Percentiles rank a stretch among this genome's conserved stretches.
Conservation (phyloP, 2,888 invertebrate genomes). For the Andricus curvator region DNA sequence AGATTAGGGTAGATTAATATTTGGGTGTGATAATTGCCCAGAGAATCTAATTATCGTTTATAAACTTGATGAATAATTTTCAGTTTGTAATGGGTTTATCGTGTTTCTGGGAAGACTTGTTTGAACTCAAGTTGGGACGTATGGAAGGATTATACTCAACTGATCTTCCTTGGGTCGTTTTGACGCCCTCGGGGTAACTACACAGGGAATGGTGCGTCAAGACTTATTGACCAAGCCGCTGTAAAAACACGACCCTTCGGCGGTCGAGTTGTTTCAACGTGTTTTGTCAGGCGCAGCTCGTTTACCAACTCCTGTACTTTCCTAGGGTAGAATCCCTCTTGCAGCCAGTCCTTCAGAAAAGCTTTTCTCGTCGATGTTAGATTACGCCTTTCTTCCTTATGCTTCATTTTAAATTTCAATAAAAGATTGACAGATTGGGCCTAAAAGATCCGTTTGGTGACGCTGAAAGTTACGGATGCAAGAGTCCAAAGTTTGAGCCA, state of each 20-base stretch:
- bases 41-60: background rate
- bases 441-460: too few species aligned
- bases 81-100: conserved; percentile 24
- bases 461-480: too few species aligned
- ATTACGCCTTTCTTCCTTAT: conserved; percentile 12
- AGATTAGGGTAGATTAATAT: background rate
- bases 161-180: conserved; percentile 43
- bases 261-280: conserved; percentile 68
- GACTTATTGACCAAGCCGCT: conserved; percentile 60
- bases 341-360: conserved; percentile 10
- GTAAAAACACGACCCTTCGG: conserved; percentile 69
- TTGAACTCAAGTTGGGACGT: conserved; percentile 7
- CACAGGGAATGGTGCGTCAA: conserved; percentile 28
- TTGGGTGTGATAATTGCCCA: background rate
- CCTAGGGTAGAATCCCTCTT: conserved; percentile 28
- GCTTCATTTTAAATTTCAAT: conserved; percentile 3
- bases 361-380: conserved; percentile 14
- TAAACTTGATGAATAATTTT: conserved; percentile 1
- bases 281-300: conserved; percentile 66
- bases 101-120: background rate
- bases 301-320: conserved; percentile 54
- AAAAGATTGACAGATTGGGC: background rate
- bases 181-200: conserved; percentile 34
- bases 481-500: too few species aligned
- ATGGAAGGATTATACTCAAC: conserved; percentile 18